Evolutionary conservation across 2,888 invertebrate species (phyloP).

Genomic region (Neocrepidodera transversa): DNA sequence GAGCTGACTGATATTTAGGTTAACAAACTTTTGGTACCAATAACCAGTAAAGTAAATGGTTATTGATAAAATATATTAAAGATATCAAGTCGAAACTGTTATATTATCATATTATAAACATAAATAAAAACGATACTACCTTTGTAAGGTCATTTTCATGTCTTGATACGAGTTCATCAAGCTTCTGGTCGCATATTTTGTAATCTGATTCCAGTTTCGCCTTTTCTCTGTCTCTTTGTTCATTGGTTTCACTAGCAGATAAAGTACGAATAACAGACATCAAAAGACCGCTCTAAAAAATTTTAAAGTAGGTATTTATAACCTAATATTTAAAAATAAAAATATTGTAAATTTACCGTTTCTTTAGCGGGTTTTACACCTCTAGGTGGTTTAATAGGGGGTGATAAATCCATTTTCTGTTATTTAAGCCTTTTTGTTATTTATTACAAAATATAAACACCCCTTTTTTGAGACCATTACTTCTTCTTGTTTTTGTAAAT

Average conservation of each 20-base stretch:
- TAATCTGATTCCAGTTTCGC: conserved; percentile 93
- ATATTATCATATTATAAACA: no score
- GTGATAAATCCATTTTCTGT: conserved; percentile 58
- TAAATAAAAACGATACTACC: no score
- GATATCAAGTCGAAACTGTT: no score
- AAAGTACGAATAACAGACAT: conserved; percentile 96
- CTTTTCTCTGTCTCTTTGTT: conserved; percentile 91
- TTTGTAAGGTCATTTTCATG: conserved; percentile 89
- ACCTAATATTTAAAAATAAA: conserved; percentile 22
- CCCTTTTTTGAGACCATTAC: conserved; percentile 19
- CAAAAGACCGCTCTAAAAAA: conserved; percentile 77
- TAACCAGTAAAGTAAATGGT: no score
- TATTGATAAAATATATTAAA: no score
- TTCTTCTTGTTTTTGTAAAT: conserved; percentile 2
- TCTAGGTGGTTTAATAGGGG: conserved; percentile 85
- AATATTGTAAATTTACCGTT: conserved; percentile 67
- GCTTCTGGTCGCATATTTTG: conserved; percentile 85
- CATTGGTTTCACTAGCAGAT: conserved; percentile 92
- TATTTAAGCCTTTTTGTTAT: conserved; percentile 4
- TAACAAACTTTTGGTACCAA: no score
- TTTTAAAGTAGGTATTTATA: conserved; percentile 29
- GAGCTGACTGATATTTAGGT: no score
- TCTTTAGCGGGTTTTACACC: conserved; percentile 87
- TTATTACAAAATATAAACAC: conserved; percentile 23
- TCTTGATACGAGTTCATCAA: conserved; percentile 87